Base-by-base conservation (phyloP, 2,888 invertebrate species). In the Drosophila fulvimacula region DNA sequence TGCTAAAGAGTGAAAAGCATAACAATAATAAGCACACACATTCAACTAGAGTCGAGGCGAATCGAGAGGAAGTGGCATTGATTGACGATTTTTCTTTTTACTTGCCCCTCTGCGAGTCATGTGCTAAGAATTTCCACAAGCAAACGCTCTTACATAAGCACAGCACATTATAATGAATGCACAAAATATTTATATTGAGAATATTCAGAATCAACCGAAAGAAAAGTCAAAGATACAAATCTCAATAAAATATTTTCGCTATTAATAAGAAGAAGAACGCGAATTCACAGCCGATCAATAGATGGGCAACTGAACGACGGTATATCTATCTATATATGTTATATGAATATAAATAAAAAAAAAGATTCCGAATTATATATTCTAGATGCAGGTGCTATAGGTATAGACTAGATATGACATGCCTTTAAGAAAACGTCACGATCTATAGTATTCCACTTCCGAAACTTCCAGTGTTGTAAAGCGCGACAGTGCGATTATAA, bases 221-320 rank as follows among this genome's bases (percentile, higher is more conserved):
- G 27, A 46, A 85, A 80, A 81, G 62, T 81, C 87, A 78, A 66
- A 87, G 83, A 83, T 83, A 78, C 76, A 87, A 84, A 87, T 87
- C 82, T 78, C 76, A 69, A 79, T 80, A 78, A 84, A 87, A 84
- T 87, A 80, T 87, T 84, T 73, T 73, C 42, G 87, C 87, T 84
- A 83, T 83, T 87, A 80, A 84, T 86, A 83, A 86, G 77, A 83
- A 74, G 78, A 80, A 77, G 76, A 80, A 78, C 78, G 67, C 77
- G 65, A 82, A 74, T 75, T 73, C 61, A 62, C 59, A 68, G 69
- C 83, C 86, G 79, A 83, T 83, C 83, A 81, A 86, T 41, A 52
- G 38, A 21, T 52, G 38, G 76, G 52, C 62, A 55, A 27, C 19
- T 44, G 61, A 65, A 57, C 36, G 38, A 36, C 11, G 36, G 9